Conservation (phyloP, 2,113 vertebrate genomes). For the Etia nguti region DNA sequence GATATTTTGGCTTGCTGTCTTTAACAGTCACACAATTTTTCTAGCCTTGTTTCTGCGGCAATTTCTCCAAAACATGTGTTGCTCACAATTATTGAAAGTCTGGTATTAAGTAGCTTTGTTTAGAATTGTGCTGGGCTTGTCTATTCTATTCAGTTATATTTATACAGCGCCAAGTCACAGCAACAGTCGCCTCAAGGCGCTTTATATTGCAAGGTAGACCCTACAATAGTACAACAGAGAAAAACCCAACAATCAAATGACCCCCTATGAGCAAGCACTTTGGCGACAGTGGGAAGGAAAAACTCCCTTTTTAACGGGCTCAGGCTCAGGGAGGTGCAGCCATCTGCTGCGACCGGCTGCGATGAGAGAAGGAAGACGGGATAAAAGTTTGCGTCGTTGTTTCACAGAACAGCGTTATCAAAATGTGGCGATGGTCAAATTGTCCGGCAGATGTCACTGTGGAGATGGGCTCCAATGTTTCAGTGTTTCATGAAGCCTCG, state of each 20-base stretch:
- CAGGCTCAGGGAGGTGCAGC: too few relatives aligned
- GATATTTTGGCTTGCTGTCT: not conserved
- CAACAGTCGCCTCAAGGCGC: not conserved
- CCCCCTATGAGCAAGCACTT: too few relatives aligned
- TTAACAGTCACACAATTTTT: not conserved
- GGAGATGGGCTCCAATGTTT: not conserved
- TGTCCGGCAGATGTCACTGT: not conserved
- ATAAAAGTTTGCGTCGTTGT: not conserved
- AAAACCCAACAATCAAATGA: too few relatives aligned
- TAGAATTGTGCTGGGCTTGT: not conserved
- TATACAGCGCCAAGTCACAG: not conserved
- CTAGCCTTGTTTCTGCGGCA: not conserved
- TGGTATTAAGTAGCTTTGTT: not conserved
- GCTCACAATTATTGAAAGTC: not conserved
- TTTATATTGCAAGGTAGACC: not conserved
- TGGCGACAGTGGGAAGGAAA: too few relatives aligned
- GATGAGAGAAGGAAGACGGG: not conserved
- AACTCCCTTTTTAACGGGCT: too few relatives aligned
- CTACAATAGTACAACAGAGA: too few relatives aligned
- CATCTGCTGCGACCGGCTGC: not conserved
- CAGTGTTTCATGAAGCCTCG: not conserved
- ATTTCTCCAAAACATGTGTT: not conserved
- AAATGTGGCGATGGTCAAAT: not conserved
- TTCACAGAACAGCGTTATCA: not conserved
- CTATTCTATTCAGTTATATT: not conserved